These are phyloP conservation scores for Ormia ochracea DNA, from an alignment of 2,888 invertebrate genomes.

Conservation along the genomic window DNA sequence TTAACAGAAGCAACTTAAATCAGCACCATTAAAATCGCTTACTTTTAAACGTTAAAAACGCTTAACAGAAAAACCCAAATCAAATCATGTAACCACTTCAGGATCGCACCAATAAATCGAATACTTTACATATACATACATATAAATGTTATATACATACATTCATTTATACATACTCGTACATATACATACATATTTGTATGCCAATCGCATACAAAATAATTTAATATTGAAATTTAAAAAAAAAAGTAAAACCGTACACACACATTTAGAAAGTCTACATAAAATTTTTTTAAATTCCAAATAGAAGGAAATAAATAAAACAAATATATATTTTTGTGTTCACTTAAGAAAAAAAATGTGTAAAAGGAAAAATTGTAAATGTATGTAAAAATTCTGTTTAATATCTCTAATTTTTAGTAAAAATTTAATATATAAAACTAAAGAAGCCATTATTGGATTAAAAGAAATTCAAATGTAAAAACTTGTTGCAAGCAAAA, in stretches of 20 bases:
- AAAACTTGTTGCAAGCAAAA: constrained; percentile 2
- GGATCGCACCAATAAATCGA: constrained; percentile 46
- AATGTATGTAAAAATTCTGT: constrained; percentile 55
- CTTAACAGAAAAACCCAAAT: constrained; percentile 26
- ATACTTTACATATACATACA: too few species aligned
- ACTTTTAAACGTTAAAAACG: not conserved
- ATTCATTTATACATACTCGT: not conserved
- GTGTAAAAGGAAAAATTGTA: constrained; percentile 26
- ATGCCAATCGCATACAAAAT: constrained; percentile 9
- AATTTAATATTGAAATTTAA: constrained; percentile 20
- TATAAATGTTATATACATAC: constrained; percentile 17
- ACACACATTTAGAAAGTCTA: not conserved
- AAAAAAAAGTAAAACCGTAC: not conserved
- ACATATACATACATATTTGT: not conserved
- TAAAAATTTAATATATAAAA: constrained; percentile 5
- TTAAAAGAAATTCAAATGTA: constrained; percentile 8
- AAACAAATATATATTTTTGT: constrained; percentile 45
- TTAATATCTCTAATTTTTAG: constrained; percentile 39
- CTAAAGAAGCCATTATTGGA: not conserved
- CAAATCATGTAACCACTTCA: constrained; percentile 47
- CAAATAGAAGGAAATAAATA: not conserved
- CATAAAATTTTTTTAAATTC: not conserved
- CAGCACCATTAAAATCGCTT: not conserved
- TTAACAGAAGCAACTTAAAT: not conserved
- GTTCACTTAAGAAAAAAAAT: constrained; percentile 32